Evolutionary conservation across 2,113 vertebrate species (phyloP).

Genomic region (Murina feae): DNA sequence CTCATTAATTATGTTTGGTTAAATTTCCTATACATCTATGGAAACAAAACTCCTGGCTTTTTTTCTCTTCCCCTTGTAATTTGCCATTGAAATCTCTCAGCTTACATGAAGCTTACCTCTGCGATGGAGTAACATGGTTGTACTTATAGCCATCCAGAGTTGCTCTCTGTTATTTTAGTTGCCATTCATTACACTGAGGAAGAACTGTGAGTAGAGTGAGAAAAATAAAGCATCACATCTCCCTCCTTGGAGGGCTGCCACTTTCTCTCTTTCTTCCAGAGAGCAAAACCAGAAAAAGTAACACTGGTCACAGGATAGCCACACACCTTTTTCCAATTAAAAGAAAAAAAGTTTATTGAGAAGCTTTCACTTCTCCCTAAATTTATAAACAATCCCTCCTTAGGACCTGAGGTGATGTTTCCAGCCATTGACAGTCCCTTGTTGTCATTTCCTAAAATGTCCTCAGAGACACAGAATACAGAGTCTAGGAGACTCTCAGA

Average conservation of each 20-base stretch:
- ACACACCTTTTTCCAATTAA: background rate
- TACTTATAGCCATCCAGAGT: background rate
- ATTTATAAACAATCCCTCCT: background rate
- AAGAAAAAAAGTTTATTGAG: background rate
- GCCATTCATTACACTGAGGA: background rate
- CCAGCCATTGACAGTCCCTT: background rate
- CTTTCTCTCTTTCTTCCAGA: background rate
- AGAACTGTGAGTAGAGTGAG: background rate
- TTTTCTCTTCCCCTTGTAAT: background rate
- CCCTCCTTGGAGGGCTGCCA: background rate
- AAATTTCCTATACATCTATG: background rate
- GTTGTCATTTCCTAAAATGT: background rate
- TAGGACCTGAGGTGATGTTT: background rate
- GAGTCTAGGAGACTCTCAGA: background rate
- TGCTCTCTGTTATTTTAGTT: background rate
- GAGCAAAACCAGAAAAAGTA: slow-evolving; percentile 3
- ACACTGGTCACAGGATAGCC: background rate
- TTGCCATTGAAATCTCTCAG: background rate
- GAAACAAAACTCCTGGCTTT: background rate
- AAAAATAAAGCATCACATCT: background rate
- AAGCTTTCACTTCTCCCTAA: background rate
- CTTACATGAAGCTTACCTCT: background rate
- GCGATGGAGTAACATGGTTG: background rate
- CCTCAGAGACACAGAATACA: background rate
- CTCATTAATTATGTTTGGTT: background rate